Conservation (phyloP, 2,113 vertebrate species). For the Noctilio leporinus region DNA sequence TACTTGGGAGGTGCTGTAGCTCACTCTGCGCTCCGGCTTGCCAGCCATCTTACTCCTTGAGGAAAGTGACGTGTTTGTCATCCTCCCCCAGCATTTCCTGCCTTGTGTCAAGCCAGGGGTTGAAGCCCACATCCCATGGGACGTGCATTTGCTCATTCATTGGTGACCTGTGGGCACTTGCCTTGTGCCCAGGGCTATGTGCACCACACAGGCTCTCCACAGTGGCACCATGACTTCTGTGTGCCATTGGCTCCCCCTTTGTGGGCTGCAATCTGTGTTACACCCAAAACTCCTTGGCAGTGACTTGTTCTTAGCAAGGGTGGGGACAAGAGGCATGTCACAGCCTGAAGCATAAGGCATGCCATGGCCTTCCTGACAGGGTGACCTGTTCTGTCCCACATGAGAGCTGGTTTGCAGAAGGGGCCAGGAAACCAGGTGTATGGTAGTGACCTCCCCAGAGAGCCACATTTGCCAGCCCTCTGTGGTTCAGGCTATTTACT, state of each 20-base stretch:
- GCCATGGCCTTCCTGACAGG: not conserved
- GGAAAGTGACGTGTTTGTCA: not conserved
- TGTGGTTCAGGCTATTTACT: not conserved
- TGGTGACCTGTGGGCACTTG: not conserved
- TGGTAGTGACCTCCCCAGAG: not conserved
- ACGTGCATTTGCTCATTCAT: not conserved
- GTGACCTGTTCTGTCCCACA: not conserved
- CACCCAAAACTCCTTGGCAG: not conserved
- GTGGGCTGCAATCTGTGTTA: fast-evolving
- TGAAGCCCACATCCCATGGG: not conserved
- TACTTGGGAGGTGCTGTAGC: fast-evolving
- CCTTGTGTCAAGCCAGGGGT: not conserved
- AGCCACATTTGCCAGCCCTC: not conserved
- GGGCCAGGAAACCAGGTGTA: not conserved
- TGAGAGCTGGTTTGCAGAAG: not conserved
- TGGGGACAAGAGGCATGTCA: not conserved
- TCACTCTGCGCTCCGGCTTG: not conserved
- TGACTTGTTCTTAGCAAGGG: not conserved
- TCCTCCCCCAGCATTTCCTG: not conserved
- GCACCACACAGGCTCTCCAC: fast-evolving
- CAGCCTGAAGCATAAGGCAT: not conserved
- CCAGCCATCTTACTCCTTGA: fast-evolving
- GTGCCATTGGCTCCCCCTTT: too few species aligned
- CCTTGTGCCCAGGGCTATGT: not conserved
- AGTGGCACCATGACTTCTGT: fast-evolving